A percentile compares a stretch with the other conserved stretches of the same genome.
These are phyloP conservation scores for Exephanes ischioxanthus DNA, from an alignment of 2,888 invertebrate species.

Conservation along the genomic window DNA sequence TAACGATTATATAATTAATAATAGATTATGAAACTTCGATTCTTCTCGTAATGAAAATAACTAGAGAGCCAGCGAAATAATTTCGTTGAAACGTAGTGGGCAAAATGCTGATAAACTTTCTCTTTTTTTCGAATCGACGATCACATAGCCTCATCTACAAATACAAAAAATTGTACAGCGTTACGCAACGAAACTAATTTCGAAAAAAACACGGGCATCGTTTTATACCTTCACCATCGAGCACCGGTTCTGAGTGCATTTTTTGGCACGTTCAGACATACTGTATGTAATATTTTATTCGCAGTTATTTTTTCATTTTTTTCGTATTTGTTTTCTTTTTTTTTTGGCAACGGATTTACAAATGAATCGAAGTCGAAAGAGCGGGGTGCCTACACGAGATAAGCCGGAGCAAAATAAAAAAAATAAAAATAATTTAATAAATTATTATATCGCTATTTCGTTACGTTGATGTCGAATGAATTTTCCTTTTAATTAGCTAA, in stretches of 20 bases:
- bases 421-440: constrained; percentile 4
- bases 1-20: too few relatives aligned
- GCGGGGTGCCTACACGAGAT: constrained; percentile 10
- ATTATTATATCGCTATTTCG: constrained; percentile 28
- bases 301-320: constrained; percentile 28
- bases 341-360: constrained; percentile 49
- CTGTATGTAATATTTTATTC: constrained; percentile 9
- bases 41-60: too few relatives aligned
- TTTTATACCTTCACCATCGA: not conserved
- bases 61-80: not conserved
- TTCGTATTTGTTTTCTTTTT: constrained; percentile 16
- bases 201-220: not conserved
- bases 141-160: not conserved
- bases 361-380: constrained; percentile 20
- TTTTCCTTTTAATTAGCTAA: constrained; percentile 41
- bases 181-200: not conserved
- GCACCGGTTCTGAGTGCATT: constrained; percentile 21
- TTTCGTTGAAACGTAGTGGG: not conserved
- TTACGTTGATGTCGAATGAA: constrained; percentile 32
- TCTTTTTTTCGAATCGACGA: not conserved
- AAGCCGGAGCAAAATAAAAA: not conserved
- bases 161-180: not conserved
- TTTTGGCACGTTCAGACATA: constrained; percentile 51
- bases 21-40: too few relatives aligned
- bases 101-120: not conserved